Evolutionary conservation across 2,888 invertebrate species (phyloP), one percentile per base, ranked within the genome.

Genomic region (Tineola bisselliella): DNA sequence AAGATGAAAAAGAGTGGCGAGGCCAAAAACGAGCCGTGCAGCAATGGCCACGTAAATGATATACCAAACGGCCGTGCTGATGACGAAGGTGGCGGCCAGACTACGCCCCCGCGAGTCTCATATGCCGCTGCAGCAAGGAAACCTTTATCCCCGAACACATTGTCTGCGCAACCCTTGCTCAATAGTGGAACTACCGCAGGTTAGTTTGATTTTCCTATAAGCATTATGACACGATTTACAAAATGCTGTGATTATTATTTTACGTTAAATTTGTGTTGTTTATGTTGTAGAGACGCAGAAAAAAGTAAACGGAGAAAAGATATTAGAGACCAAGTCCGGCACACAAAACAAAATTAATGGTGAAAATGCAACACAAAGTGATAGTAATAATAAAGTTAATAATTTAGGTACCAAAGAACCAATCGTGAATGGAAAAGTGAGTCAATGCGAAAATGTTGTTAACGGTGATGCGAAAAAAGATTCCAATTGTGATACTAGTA

Each of bases 401-500:
- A 76, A 73, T 69, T 69, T 76, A 77, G 67, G 70, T 76, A 84
- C 84, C 86, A 87, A 86, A 86, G 86, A 84, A 77, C 68, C 78
- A 77, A 72, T 79, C 73, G 69, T 77, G 64, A 87, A 87, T 67
- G 86, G 87, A 70, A 79, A 81, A 67, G 77, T 79, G 63, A 74
- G 71, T 67, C 66, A 69, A 64, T 67, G 65, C 65, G 74, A 75
- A 65, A 76, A 73, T 68, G 71, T 81, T 72, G 67, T 78, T 66
- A 86, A 87, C 68, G 84, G 84, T 71, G 76, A 80, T 66, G 70
- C 78, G 71, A 84, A 79, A 77, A 79, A 77, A 74, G 71, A 75
- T 74, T 76, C 76, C 73, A 81, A 84, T 77, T 87, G 87, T 86
- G 87, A 87, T 87, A 87, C 86, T 87, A 86, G 82, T 78, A 64